Conservation (phyloP, 64 coral and sea anemone species). For the Exaiptasia diaphana region DNA sequence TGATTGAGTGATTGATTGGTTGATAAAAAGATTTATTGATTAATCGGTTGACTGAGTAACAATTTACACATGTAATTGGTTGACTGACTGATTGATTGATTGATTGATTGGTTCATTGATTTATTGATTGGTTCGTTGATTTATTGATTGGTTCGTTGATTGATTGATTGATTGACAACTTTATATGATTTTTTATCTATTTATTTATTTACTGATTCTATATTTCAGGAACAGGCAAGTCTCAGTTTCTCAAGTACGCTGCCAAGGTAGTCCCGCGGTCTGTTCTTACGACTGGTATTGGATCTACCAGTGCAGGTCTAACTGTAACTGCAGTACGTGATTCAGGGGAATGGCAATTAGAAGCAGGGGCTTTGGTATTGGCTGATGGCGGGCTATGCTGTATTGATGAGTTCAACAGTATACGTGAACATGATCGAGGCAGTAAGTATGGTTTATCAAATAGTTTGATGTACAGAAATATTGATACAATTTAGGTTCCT, state of each 20-base stretch:
- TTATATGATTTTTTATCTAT: too few species aligned
- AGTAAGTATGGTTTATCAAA: constrained; percentile 92
- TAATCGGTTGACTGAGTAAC: too few species aligned
- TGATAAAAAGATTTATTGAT: too few species aligned
- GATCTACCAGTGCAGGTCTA: constrained; percentile 96
- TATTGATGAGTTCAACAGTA: constrained; percentile 96
- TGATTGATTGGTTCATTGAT: too few species aligned
- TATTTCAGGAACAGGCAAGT: constrained; percentile 86
- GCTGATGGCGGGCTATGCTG: constrained; percentile 98
- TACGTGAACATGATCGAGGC: constrained; percentile 85
- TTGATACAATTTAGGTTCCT: neutral
- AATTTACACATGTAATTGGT: too few species aligned
- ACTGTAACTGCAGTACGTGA: constrained; percentile 89
- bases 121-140: too few species aligned
- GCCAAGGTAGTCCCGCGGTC: constrained; percentile 88
- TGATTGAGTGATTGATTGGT: too few species aligned
- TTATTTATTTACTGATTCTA: too few species aligned
- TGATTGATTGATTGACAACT: too few species aligned
- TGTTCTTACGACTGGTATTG: constrained; percentile 89
- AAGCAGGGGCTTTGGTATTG: constrained; percentile 91
- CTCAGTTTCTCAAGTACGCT: constrained; percentile 93
- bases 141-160: too few species aligned
- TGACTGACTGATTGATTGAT: too few species aligned
- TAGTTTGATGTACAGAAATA: neutral
- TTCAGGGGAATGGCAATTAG: constrained; percentile 91